Conservation (phyloP, 2,888 invertebrate species). For the Ormyrus nitidulus region DNA sequence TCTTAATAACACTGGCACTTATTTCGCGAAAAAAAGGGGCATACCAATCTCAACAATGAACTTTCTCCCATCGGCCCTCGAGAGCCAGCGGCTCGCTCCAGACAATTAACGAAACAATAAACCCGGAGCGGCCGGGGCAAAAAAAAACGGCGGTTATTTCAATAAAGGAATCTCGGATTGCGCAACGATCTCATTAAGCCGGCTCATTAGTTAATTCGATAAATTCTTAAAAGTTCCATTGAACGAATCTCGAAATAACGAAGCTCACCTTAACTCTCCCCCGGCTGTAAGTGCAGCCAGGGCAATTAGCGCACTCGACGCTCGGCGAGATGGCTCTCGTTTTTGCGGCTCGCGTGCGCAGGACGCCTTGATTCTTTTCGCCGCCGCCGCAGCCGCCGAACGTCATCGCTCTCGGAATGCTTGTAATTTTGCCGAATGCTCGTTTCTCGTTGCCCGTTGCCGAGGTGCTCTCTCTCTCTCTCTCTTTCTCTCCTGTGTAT, state of each 20-base stretch:
- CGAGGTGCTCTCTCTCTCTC: too few relatives aligned
- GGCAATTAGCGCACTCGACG: constrained; percentile 51
- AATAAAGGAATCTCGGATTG: constrained; percentile 36
- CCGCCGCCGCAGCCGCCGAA: constrained; percentile 3
- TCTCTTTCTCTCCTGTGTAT: background rate
- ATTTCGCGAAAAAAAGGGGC: too few relatives aligned
- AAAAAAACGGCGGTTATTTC: background rate
- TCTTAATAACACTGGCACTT: too few relatives aligned
- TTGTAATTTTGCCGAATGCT: constrained; percentile 34
- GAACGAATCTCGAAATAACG: constrained; percentile 44
- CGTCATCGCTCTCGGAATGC: constrained; percentile 26
- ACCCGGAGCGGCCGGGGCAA: background rate
- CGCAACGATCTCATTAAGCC: constrained; percentile 50
- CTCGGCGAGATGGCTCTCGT: constrained; percentile 11
- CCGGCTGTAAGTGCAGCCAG: constrained; percentile 13
- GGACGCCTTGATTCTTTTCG: background rate
- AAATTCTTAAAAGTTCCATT: constrained; percentile 53
- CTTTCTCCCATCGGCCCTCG: background rate
- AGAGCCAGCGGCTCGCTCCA: background rate
- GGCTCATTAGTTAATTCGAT: constrained; percentile 58
- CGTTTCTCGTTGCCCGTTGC: background rate
- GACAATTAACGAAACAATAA: constrained; percentile 39
- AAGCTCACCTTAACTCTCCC: constrained; percentile 5
- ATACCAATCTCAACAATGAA: background rate
- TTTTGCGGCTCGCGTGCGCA: constrained; percentile 25